phyloP scores from a whole-genome alignment of 2,113 vertebrate species.

The Ovis canadensis region DNA sequence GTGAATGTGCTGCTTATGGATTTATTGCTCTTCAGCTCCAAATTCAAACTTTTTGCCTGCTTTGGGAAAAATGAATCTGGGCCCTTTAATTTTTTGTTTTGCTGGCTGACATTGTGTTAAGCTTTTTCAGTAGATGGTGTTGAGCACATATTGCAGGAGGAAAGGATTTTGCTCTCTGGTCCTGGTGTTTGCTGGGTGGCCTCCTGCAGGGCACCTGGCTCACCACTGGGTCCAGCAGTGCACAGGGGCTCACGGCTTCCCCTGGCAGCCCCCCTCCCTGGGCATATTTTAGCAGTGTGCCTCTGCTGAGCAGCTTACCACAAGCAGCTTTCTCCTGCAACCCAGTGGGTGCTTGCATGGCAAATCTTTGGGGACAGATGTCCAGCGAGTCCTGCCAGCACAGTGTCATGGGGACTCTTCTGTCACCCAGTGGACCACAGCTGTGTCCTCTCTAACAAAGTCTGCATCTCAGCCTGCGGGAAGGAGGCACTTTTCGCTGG shows the following conservation, averaged over 20 bases:
- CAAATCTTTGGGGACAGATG: background rate
- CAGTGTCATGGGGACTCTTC: rapidly evolving
- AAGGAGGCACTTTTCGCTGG: background rate
- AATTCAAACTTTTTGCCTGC: background rate
- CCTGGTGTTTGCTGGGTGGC: too few relatives aligned
- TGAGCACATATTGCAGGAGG: rapidly evolving
- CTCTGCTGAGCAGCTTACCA: background rate
- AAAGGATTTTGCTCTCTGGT: background rate
- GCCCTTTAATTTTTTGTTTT: too few relatives aligned
- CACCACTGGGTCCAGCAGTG: too few relatives aligned
- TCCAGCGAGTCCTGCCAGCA: background rate
- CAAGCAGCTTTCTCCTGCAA: background rate
- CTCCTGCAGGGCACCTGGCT: too few relatives aligned
- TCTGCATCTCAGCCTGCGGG: background rate
- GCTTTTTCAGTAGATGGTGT: background rate
- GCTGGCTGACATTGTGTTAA: rapidly evolving
- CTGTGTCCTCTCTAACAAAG: background rate
- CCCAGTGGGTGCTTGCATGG: background rate
- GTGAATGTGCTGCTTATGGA: rapidly evolving
- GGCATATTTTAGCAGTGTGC: background rate
- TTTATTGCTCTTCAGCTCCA: background rate
- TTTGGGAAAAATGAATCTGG: background rate
- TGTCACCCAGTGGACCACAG: rapidly evolving
- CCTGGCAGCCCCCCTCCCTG: background rate
- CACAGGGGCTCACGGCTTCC: rapidly evolving